Evolutionary conservation across 2,888 invertebrate species (phyloP).

Genomic region (Magallana nippona): DNA sequence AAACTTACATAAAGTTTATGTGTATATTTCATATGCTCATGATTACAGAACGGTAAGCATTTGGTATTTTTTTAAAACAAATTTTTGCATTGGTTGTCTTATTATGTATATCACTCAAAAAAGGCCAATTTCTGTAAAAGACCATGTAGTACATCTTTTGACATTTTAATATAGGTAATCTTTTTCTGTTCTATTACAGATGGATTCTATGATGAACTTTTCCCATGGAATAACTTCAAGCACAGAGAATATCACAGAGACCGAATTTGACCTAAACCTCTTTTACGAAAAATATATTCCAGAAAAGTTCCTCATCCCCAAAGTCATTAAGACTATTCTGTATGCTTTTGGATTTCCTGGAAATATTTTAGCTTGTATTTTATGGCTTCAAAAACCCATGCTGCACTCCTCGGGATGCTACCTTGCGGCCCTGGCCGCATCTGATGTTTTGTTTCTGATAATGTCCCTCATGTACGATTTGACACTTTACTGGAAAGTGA

Average conservation of each 20-base stretch:
- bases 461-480: slow-evolving; percentile 75
- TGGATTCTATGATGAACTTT: slow-evolving; percentile 30
- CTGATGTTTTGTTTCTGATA: slow-evolving; percentile 76
- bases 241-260: background rate
- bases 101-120: too few species aligned
- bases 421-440: slow-evolving; percentile 77
- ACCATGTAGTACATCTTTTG: too few species aligned
- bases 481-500: slow-evolving; percentile 71
- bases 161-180: too few species aligned
- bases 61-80: too few species aligned
- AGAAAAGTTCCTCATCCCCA: slow-evolving; percentile 55
- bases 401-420: slow-evolving; percentile 79
- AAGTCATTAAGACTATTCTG: slow-evolving; percentile 64
- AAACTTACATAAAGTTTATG: too few species aligned
- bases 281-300: slow-evolving; percentile 62
- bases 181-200: slow-evolving; percentile 31
- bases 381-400: slow-evolving; percentile 79
- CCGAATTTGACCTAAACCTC: background rate
- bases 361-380: slow-evolving; percentile 75
- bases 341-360: slow-evolving; percentile 79
- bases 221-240: slow-evolving; percentile 8
- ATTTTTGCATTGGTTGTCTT: too few species aligned
- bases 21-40: too few species aligned
- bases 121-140: too few species aligned
- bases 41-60: too few species aligned